phyloP scores from a whole-genome alignment of 2,113 vertebrate species.

The Rhineura floridana region DNA sequence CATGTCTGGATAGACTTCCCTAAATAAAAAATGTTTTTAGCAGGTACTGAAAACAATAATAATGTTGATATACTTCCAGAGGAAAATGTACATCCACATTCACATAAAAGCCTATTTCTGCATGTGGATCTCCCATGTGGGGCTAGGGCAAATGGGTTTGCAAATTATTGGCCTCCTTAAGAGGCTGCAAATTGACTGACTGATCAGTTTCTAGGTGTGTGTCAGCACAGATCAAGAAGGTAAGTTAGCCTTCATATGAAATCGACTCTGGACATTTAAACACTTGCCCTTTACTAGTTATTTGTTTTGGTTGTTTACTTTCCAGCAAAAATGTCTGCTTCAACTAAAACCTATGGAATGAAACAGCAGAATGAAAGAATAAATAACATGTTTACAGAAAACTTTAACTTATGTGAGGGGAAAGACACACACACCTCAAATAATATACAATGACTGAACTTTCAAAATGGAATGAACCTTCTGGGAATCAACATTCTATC shows the following conservation, averaged over 20 bases:
- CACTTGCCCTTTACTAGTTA: neutral
- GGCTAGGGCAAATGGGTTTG: neutral
- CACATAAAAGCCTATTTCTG: neutral
- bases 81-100: neutral
- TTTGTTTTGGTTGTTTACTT: neutral
- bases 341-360: neutral
- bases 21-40: too few species aligned
- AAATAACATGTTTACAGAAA: neutral
- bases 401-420: neutral
- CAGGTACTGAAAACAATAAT: too few species aligned
- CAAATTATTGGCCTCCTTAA: neutral
- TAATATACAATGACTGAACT: neutral
- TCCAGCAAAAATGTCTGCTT: neutral
- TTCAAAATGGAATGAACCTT: conserved; percentile 6
- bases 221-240: neutral
- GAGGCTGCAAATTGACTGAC: neutral
- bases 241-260: neutral
- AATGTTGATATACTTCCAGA: neutral
- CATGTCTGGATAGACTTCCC: too few species aligned
- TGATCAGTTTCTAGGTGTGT: neutral
- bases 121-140: neutral
- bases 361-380: neutral
- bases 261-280: neutral
- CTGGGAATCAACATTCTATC: neutral
- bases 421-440: neutral